A percentile compares a stretch with the other conserved stretches of the same genome.
These are phyloP conservation scores for Blennius ocellaris DNA, from an alignment of 2,113 vertebrate genomes.

Conservation along the genomic window DNA sequence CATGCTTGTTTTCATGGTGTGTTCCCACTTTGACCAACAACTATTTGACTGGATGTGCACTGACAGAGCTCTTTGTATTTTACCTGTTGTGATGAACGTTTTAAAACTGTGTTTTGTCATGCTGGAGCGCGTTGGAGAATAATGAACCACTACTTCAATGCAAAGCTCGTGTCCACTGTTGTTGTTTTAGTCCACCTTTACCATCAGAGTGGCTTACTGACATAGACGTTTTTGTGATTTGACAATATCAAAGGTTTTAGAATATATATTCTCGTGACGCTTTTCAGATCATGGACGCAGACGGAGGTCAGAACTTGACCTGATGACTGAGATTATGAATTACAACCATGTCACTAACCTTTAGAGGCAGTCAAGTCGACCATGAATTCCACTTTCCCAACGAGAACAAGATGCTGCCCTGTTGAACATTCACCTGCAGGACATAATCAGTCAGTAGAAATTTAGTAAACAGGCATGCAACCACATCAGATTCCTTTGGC, in stretches of 20 bases:
- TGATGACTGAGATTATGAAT: conserved; percentile 4
- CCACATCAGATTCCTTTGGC: background rate
- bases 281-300: no score
- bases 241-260: no score
- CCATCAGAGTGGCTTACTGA: background rate
- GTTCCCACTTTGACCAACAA: conserved; percentile 36
- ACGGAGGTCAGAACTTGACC: conserved; percentile 8
- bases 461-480: conserved; percentile 32
- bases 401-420: conserved; percentile 18
- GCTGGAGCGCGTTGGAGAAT: background rate
- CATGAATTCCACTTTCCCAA: background rate
- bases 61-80: conserved; percentile 38
- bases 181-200: background rate
- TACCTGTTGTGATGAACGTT: conserved; percentile 34
- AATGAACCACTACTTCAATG: background rate
- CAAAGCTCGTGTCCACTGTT: background rate
- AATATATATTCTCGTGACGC: no score
- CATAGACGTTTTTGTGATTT: no score
- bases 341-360: conserved; percentile 24
- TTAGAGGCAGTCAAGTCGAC: conserved; percentile 9
- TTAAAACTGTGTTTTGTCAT: conserved; percentile 2
- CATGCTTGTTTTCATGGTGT: conserved; percentile 64
- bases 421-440: conserved; percentile 33
- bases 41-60: conserved; percentile 42
- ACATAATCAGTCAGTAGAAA: conserved; percentile 18